These are phyloP conservation scores for Melospiza melodia DNA, from an alignment of 2,113 vertebrate genomes.

Conservation along the genomic window DNA sequence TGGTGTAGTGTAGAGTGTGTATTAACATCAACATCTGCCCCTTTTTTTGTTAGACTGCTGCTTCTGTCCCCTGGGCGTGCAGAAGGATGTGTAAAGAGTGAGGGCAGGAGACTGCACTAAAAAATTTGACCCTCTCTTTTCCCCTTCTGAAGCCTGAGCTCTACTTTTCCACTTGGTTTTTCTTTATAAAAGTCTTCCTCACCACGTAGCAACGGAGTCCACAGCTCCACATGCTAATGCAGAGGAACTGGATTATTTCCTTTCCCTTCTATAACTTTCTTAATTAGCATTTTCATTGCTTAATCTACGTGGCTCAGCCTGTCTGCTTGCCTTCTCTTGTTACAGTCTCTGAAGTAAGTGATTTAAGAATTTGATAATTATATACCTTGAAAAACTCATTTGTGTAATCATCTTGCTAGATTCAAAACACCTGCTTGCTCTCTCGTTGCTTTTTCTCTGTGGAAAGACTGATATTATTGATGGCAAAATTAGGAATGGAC, in stretches of 20 bases:
- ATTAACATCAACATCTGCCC: neutral
- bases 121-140: neutral
- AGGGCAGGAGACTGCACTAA: neutral
- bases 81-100: neutral
- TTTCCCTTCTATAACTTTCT: neutral
- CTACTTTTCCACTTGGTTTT: neutral
- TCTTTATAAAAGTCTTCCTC: neutral
- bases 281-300: neutral
- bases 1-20: neutral
- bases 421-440: neutral
- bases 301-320: neutral
- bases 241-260: neutral
- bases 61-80: neutral
- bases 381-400: neutral
- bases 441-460: neutral
- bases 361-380: slow-evolving; percentile 27
- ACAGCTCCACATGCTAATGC: neutral
- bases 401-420: neutral
- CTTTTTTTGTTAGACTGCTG: neutral
- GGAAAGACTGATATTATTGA: neutral
- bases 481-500: neutral
- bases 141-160: neutral
- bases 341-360: neutral
- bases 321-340: slow-evolving; percentile 9
- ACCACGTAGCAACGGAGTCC: neutral